Conservation (phyloP, 2,888 invertebrate species). For the Tenthredo amoena region DNA sequence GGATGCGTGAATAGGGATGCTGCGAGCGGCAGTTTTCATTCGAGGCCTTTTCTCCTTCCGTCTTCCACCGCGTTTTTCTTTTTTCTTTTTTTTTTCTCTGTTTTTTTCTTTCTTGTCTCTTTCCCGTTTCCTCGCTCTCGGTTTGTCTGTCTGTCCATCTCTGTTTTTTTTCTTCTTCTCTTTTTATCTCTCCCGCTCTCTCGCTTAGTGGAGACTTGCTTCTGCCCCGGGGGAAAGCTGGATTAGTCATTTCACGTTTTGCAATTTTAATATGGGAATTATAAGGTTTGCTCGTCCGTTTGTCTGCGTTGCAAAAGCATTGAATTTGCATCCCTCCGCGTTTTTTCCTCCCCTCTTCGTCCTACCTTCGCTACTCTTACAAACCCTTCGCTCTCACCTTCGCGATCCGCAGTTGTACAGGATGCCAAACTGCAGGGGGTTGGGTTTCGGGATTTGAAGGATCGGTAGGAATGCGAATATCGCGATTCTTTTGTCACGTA, state of each 20-base stretch:
- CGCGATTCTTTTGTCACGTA: constrained; percentile 40
- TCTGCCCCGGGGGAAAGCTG: constrained; percentile 25
- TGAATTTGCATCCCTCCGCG: constrained; percentile 49
- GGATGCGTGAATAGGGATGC: constrained; percentile 60
- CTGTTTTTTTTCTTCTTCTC: not conserved
- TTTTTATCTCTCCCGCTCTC: constrained; percentile 4
- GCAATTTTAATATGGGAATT: constrained; percentile 73
- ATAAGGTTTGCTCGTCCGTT: constrained; percentile 59
- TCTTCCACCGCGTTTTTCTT: constrained; percentile 24
- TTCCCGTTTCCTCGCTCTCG: not conserved
- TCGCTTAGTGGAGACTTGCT: constrained; percentile 26
- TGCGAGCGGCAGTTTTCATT: constrained; percentile 68
- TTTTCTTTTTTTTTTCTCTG: not conserved
- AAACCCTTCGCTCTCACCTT: constrained; percentile 46
- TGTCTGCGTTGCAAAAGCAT: constrained; percentile 52
- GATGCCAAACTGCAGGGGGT: not conserved
- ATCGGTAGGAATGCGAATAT: constrained; percentile 40
- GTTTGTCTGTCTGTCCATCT: not conserved
- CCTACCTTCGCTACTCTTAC: constrained; percentile 32
- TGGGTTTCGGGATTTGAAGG: not conserved
- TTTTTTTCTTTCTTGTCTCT: not conserved
- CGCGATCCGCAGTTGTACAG: constrained; percentile 21
- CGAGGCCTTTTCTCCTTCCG: constrained; percentile 44
- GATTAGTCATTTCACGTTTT: constrained; percentile 63
- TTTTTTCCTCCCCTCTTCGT: constrained; percentile 52